phyloP scores from a whole-genome alignment of 2,888 invertebrate species.

The Leptura quadrifasciata region DNA sequence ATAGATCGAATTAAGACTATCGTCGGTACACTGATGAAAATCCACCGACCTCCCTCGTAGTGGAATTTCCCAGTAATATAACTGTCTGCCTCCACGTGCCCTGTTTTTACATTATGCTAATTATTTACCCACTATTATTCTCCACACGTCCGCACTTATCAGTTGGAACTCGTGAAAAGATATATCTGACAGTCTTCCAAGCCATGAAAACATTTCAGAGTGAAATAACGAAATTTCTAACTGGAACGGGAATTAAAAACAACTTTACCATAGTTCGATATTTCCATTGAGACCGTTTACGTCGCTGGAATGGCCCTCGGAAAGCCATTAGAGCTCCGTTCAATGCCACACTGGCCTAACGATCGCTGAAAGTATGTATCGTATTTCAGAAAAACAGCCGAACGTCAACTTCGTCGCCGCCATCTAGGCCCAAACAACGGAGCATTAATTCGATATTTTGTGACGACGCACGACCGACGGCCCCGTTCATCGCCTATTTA shows the following conservation, averaged over 20 bases:
- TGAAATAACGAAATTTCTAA: background rate
- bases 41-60: too few relatives aligned
- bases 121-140: background rate
- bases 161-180: background rate
- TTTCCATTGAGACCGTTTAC: background rate
- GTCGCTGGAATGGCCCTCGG: background rate
- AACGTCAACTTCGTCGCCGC: background rate
- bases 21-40: too few relatives aligned
- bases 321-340: background rate
- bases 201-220: background rate
- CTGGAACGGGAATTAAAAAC: conserved; percentile 1
- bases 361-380: conserved; percentile 4
- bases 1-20: too few relatives aligned
- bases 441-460: background rate
- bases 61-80: background rate
- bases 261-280: conserved; percentile 3
- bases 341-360: conserved; percentile 4
- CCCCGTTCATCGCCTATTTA: background rate
- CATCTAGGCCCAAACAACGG: background rate
- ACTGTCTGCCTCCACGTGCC: background rate
- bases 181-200: background rate
- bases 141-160: background rate
- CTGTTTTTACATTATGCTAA: background rate
- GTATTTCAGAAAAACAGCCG: conserved; percentile 1
- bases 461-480: too few relatives aligned